Evolutionary conservation across 2,888 invertebrate species (phyloP).

Genomic region (Amiota communis): DNA sequence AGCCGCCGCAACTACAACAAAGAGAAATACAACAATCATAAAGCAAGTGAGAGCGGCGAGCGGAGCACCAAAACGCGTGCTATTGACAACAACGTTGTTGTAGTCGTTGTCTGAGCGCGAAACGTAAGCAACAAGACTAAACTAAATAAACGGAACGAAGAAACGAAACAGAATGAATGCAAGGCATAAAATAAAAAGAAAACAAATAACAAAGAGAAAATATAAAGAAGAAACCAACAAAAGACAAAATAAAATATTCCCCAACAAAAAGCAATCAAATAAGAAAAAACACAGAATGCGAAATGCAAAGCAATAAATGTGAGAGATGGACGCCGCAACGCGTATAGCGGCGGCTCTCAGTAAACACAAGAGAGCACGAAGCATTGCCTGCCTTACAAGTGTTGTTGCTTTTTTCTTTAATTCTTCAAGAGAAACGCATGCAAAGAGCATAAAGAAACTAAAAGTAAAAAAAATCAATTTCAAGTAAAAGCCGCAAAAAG

Average conservation of each 20-base stretch:
- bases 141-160: neutral
- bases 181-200: neutral
- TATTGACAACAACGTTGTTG: neutral
- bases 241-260: neutral
- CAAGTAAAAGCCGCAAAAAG: slow-evolving; percentile 6
- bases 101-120: neutral
- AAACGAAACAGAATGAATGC: slow-evolving; percentile 22
- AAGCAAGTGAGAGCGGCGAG: neutral
- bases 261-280: neutral
- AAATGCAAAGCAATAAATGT: neutral
- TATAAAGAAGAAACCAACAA: slow-evolving; percentile 7
- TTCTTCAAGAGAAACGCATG: neutral
- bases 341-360: no score
- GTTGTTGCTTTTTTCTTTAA: no score
- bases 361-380: neutral
- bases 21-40: neutral
- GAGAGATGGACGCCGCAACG: no score
- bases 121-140: neutral
- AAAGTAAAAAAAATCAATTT: slow-evolving; percentile 19
- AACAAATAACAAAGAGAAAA: slow-evolving; percentile 7
- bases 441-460: slow-evolving; percentile 2
- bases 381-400: neutral
- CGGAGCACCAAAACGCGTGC: neutral
- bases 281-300: neutral
- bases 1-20: neutral